These are phyloP conservation scores for Trichacis sp. DNA, from an alignment of 2,888 invertebrate genomes.

Conservation along the genomic window DNA sequence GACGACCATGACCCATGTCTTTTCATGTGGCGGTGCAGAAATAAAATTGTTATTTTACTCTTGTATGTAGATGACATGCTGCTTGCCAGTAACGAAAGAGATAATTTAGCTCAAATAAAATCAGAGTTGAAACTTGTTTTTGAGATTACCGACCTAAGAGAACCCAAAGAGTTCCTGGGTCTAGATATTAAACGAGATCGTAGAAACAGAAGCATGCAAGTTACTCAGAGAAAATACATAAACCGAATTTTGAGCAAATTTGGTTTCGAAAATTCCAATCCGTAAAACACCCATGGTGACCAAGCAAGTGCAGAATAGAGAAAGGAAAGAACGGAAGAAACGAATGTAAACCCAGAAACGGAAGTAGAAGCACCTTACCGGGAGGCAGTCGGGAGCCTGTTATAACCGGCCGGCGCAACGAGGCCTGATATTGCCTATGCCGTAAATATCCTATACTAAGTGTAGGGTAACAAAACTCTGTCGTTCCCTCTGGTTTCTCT, in stretches of 20 bases:
- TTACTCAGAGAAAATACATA: conserved; percentile 7
- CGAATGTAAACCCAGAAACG: conserved; percentile 14
- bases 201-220: background rate
- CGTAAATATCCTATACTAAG: too few relatives aligned
- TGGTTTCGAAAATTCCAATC: background rate
- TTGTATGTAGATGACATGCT: background rate
- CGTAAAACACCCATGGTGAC: conserved; percentile 29
- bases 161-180: too few relatives aligned
- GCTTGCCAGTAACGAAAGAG: conserved; percentile 7
- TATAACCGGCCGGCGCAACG: conserved; percentile 36
- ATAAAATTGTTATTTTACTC: too few relatives aligned
- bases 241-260: conserved; percentile 19
- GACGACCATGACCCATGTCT: conserved; percentile 33
- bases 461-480: too few relatives aligned
- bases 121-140: too few relatives aligned
- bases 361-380: conserved; percentile 23
- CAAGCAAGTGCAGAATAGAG: conserved; percentile 18
- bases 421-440: too few relatives aligned
- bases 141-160: too few relatives aligned
- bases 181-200: background rate
- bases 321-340: conserved; percentile 3
- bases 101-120: too few relatives aligned
- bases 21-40: background rate
- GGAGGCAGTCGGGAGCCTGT: conserved; percentile 36
- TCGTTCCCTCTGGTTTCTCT: too few relatives aligned